Base-by-base conservation (phyloP, 2,797 vertebrate genomes). In the Syngnathus rostellatus region DNA sequence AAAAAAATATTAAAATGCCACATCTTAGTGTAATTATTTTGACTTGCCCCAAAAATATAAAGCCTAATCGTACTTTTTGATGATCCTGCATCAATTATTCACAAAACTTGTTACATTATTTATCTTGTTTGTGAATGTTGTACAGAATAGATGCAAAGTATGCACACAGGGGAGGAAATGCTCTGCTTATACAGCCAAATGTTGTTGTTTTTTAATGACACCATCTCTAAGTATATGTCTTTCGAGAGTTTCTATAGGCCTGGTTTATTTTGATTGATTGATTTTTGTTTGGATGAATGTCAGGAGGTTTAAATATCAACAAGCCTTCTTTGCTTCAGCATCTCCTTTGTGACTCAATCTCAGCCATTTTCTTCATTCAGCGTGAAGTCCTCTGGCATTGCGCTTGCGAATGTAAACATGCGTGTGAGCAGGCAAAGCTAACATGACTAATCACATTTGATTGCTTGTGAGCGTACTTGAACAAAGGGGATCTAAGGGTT, bases 361-460 rank as follows among this genome's bases (percentile, higher is more conserved):
- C 68, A 68, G 68, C 68, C 67, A 71, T 82, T 80, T 63, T 45
- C 75, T 81, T 75, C 48, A 66, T 77, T 80, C 76, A 75, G 65
- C 72, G 65, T 79, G 67, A 78, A 74, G 74, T 79, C 65, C 73
- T 80, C 54, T 75, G 71, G 69, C 74, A 72, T 73, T 72, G 62
- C 12, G 62, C 37, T 14, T 38, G 25, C 39, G 64, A 11, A 12
- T 7, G 17, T 12, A 55, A 41, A 65, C 14, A n/a, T 63, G 61
- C 55, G 66, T 41, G 65, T 41, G 39, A 63, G 70, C 69, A 70
- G 71, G 64, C 38, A 59, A 62, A 68, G 73, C 68, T 72, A 72
- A 69, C 67, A 60, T 70, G 69, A 72, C 76, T 88, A 83, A 82
- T 88, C 77, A 79, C 70, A 84, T 70, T 61, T 87, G 82, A 86